Base-by-base conservation (phyloP, 2,113 vertebrate species). In the Guaruba guarouba region DNA sequence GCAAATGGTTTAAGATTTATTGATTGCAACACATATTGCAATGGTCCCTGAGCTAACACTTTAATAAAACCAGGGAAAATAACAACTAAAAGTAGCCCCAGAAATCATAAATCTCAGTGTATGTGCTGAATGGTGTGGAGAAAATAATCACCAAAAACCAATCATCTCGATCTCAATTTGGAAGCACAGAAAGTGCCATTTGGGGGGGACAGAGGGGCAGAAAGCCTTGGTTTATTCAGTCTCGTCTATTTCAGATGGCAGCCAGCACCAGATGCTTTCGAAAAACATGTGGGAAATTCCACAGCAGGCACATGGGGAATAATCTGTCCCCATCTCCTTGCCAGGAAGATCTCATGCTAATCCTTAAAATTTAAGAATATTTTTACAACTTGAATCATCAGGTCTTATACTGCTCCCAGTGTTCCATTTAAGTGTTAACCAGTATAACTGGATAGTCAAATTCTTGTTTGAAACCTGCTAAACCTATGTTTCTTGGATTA, bases 231-330 rank as follows among this genome's bases (percentile, higher is more conserved):
- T 39, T 78, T 80, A 29, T 55, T 80, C 64, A 55, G 46, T 57
- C 68, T 59, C 6, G 17, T 55, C 51, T 91, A 52, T 80, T 94
- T 95, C 85, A 91, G 37, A 90, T 63, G 71, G 85, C 88, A 96
- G 90, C 46, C 67, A 94, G 75, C 6, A 7, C 75, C 92, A 96
- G 90, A 86, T 94, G 90, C 93, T 92, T 93, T 29, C 4, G 64
- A 91, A 88, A 92, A 92, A 92, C 31, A 67, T 35, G 29, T 67
- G 84, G 74, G 86, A 96, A 92, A 96, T 95, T 96, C 93, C 93
- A 93, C 44, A 88, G 82, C 66, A 91, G 24, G 87, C 93, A 95
- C 69, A 95, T 89, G 80, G 61, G 64, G 24, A n/a, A 89, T 94
- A 93, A 93, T 94, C 92, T 94, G 71, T 95, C 82, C 62, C 48